Conservation (phyloP, 2,888 invertebrate genomes). For the Catocala sponsa region DNA sequence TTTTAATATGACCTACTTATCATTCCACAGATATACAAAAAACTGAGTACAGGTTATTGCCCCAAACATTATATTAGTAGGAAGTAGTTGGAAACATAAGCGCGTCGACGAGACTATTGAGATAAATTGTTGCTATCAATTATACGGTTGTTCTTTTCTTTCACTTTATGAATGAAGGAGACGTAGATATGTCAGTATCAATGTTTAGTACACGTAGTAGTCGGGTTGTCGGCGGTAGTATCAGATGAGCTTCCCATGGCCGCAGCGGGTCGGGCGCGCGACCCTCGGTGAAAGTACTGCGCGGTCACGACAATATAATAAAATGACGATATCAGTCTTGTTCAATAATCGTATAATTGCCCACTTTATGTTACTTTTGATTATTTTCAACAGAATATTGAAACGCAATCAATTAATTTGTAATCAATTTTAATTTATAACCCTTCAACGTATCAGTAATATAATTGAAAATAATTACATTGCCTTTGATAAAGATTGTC, state of each 20-base stretch:
- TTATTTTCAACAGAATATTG: background rate
- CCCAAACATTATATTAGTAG: constrained; percentile 72
- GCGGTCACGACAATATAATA: constrained; percentile 62
- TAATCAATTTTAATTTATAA: too few species aligned
- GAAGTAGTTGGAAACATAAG: constrained; percentile 77
- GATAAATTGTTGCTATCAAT: constrained; percentile 52
- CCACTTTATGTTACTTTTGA: constrained; percentile 4
- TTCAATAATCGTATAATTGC: constrained; percentile 1
- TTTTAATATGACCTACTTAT: constrained; percentile 39
- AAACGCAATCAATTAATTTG: too few species aligned
- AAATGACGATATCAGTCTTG: constrained; percentile 47
- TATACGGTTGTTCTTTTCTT: constrained; percentile 70
- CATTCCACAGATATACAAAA: constrained; percentile 31
- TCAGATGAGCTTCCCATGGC: constrained; percentile 65
- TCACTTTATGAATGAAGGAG: constrained; percentile 68
- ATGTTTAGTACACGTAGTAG: constrained; percentile 37
- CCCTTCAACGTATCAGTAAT: too few species aligned
- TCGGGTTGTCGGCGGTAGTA: constrained; percentile 47
- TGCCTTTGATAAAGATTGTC: too few species aligned
- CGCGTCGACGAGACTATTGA: constrained; percentile 53
- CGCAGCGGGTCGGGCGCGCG: constrained; percentile 74
- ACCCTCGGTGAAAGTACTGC: constrained; percentile 83
- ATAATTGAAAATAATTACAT: too few species aligned
- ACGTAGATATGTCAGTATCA: constrained; percentile 41
- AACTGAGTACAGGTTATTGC: constrained; percentile 66